A percentile compares a stretch with the other conserved stretches of the same genome.
Conservation (phyloP, 2,113 vertebrate genomes). For the Hypocryptadius cinnamomeus region DNA sequence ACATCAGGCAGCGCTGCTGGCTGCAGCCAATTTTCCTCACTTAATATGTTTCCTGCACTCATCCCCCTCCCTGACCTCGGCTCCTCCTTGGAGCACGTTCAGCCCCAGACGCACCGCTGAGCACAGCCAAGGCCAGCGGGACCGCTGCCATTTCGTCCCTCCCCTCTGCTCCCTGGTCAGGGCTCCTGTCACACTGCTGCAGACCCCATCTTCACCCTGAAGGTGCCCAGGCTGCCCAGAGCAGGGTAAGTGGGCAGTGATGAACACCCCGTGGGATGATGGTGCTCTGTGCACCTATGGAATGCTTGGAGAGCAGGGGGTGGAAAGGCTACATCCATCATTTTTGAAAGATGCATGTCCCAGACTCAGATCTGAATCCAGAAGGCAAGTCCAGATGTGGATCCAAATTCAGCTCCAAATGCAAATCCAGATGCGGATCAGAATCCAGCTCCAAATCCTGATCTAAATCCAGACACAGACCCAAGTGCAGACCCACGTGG, state of each 20-base stretch:
- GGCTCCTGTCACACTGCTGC: neutral
- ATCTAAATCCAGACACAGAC: neutral
- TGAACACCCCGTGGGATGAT: neutral
- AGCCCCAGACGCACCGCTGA: neutral
- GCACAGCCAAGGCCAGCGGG: conserved; percentile 10
- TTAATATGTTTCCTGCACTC: conserved; percentile 42
- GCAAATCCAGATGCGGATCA: neutral
- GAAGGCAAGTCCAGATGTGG: neutral
- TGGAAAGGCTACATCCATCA: neutral
- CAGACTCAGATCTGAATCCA: neutral
- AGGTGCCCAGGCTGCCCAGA: neutral
- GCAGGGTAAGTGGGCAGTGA: neutral
- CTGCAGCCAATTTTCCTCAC: conserved; percentile 49
- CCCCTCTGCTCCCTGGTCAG: neutral
- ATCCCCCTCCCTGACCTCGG: conserved; percentile 38
- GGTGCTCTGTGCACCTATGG: neutral
- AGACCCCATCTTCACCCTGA: neutral
- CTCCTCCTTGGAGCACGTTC: conserved; percentile 46
- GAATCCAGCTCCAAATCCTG: neutral
- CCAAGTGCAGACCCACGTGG: neutral
- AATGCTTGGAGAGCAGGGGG: neutral
- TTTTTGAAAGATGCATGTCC: neutral
- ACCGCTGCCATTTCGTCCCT: conserved; percentile 12
- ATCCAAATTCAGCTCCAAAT: neutral
- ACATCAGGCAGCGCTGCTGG: neutral